phyloP scores from a whole-genome alignment of 2,888 invertebrate genomes.

The Conops quadrifasciatus region DNA sequence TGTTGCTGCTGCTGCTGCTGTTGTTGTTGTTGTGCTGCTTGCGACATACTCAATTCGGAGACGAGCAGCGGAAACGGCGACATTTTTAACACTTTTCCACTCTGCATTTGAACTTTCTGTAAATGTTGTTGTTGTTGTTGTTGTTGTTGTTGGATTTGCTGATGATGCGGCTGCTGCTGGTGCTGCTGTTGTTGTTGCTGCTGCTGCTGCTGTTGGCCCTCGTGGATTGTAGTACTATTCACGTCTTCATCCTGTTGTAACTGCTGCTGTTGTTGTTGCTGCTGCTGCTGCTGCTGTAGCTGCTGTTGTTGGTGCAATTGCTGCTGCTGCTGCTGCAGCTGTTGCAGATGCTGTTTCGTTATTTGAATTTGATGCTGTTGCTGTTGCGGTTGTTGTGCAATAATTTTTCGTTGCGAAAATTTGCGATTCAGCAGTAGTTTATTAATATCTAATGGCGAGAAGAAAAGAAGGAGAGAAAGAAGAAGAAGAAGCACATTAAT shows the following conservation, averaged over 20 bases:
- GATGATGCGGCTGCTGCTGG: conserved; percentile 46
- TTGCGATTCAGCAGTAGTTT: conserved; percentile 60
- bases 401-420: conserved; percentile 60
- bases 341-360: conserved; percentile 54
- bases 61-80: conserved; percentile 60
- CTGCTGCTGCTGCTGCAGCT: conserved; percentile 48
- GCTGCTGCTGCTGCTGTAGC: conserved; percentile 50
- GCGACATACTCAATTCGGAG: conserved; percentile 58
- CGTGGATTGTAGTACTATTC: conserved; percentile 45
- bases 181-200: conserved; percentile 53
- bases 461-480: not conserved
- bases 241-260: conserved; percentile 56
- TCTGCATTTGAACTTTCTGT: conserved; percentile 54
- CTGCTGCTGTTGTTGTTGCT: conserved; percentile 50
- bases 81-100: conserved; percentile 63
- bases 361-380: conserved; percentile 58
- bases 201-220: conserved; percentile 44
- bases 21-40: conserved; percentile 48
- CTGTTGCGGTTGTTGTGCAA: conserved; percentile 48
- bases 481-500: not conserved
- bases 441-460: conserved; percentile 55
- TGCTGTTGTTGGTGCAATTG: conserved; percentile 51
- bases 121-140: conserved; percentile 48
- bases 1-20: conserved; percentile 50
- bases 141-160: conserved; percentile 44